Evolutionary conservation across 1,140 invertebrate genomes (phyloP).

Genomic region (Lucilia sericata): DNA sequence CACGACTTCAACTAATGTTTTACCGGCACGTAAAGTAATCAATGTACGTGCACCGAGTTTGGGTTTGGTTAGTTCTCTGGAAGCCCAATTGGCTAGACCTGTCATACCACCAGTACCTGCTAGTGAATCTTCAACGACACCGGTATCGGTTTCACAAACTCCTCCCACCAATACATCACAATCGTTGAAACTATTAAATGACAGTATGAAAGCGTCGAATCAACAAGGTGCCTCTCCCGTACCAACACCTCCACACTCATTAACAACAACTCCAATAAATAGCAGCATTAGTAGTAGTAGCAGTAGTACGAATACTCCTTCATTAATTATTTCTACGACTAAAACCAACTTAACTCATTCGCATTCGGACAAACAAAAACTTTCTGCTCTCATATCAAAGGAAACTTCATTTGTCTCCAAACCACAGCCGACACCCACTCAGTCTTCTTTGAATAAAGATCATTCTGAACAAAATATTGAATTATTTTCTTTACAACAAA

Average conservation of each 20-base stretch:
- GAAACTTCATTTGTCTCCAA: constrained; percentile 67
- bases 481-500: constrained; percentile 37
- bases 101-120: constrained; percentile 74
- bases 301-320: neutral
- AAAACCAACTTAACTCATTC: neutral
- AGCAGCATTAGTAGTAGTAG: neutral
- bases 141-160: neutral
- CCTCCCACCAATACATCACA: constrained; percentile 28
- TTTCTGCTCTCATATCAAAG: constrained; percentile 68
- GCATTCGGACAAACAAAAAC: neutral
- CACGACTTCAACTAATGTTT: constrained; percentile 53
- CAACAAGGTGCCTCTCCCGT: neutral
- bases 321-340: neutral
- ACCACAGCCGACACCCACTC: constrained; percentile 47
- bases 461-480: constrained; percentile 25
- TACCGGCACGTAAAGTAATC: constrained; percentile 69
- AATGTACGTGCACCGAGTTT: constrained; percentile 73
- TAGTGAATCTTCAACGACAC: constrained; percentile 12
- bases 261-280: neutral
- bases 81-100: constrained; percentile 79
- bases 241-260: neutral
- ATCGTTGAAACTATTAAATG: neutral
- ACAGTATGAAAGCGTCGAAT: neutral
- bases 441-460: neutral
- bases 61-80: constrained; percentile 78